Base-by-base conservation (phyloP, 2,888 invertebrate genomes). In the Luffia ferchaultella region DNA sequence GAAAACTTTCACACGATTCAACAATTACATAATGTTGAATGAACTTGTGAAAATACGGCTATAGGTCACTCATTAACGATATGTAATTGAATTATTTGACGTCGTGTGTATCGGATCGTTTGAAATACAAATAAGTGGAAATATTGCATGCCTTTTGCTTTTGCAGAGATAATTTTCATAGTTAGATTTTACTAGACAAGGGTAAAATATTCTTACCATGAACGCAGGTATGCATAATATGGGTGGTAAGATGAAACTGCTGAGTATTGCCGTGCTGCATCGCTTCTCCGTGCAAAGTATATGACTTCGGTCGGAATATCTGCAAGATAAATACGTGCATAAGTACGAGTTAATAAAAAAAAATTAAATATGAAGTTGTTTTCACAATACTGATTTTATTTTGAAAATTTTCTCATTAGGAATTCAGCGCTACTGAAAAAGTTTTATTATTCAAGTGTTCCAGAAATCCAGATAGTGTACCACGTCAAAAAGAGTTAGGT, bases 181-280 rank as follows among this genome's bases (percentile, higher is more conserved):
- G 42, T 42, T 5, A 2, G 2, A 16, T 42, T 42, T 5, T 5
- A n/a, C n/a, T n/a, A n/a, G n/a, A n/a, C n/a, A 16, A 15, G 18
- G 44, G 18, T 44, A 16, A 44, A 44, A 18, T 30, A 2, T 45
- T 53, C 73, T 73, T 62, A 83, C 90, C 70, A 95, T 86, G 68
- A 91, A 94, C 48, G 93, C 92, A 1, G 96, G 96, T 51, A 92
- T 87, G 70, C 95, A 96, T 17, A 95, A 87, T 50, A 95, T 76
- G 0, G 93, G 87, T 2, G 95, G 93, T 15, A 91, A 80, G 49
- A 93, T 63, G 67, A 93, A 93, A 56, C 93, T 93, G 60, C 88
- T 83, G 18, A 89, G 68, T 52, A 96, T 92, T 12, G 93, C 92
- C 43, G 88, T 77, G 50, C 89, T 89, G 64, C 96, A 95, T 52